Evolutionary conservation across 2,888 invertebrate genomes (phyloP).

Genomic region (Gymnosoma rotundatum): DNA sequence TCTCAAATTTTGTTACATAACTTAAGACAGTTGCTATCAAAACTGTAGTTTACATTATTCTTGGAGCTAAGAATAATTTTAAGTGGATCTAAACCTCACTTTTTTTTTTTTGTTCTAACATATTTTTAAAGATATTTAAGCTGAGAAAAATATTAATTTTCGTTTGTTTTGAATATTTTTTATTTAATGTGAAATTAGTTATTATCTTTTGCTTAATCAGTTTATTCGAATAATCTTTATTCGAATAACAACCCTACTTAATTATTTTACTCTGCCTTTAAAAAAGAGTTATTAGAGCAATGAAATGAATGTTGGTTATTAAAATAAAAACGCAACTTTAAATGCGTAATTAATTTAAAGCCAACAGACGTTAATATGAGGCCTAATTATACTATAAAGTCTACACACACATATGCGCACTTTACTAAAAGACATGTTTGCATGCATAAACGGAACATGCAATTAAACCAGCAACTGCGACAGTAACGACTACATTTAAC

Average conservation of each 20-base stretch:
- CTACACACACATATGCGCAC: conserved; percentile 13
- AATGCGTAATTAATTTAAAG: conserved; percentile 64
- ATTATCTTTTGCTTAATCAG: background rate
- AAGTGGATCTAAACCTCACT: no score
- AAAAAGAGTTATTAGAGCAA: background rate
- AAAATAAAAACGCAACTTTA: conserved; percentile 46
- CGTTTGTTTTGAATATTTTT: background rate
- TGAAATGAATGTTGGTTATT: background rate
- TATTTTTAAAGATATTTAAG: no score
- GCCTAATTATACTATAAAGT: conserved; percentile 54
- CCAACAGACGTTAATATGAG: conserved; percentile 56
- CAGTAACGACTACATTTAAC: conserved; percentile 54
- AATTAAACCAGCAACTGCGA: conserved; percentile 43
- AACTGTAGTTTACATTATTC: no score
- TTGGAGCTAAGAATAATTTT: no score
- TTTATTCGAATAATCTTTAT: background rate
- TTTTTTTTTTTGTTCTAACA: no score
- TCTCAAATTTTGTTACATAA: no score
- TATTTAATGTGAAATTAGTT: no score
- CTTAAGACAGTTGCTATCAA: no score
- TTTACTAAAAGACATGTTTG: background rate
- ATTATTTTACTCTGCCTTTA: background rate
- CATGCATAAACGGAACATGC: conserved; percentile 45
- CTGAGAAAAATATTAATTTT: background rate
- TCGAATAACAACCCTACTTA: background rate